A percentile compares a stretch with the other conserved stretches of the same genome.
Conservation (phyloP, 2,113 vertebrate species). For the Hemicordylus capensis region DNA sequence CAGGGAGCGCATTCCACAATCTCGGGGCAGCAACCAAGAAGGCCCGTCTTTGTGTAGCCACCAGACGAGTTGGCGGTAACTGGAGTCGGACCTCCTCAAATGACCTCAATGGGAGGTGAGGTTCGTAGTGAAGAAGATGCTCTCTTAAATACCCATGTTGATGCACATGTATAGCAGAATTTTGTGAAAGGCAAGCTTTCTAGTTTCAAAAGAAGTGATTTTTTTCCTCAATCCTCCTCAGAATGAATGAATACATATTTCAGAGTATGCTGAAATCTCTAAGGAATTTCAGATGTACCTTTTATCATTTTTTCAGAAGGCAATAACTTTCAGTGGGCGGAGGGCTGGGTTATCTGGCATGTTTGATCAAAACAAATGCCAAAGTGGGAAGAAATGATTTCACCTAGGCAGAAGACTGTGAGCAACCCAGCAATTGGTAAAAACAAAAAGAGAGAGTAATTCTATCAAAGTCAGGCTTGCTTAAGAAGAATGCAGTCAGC, state of each 20-base stretch:
- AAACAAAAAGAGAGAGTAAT: conserved; percentile 1
- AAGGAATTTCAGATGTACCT: conserved; percentile 29
- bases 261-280: too few relatives aligned
- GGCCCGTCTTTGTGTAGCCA: too few relatives aligned
- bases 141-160: too few relatives aligned
- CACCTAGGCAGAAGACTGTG: not conserved
- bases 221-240: conserved; percentile 41
- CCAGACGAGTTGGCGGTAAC: too few relatives aligned
- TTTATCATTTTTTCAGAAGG: conserved; percentile 25
- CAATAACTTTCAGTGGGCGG: conserved; percentile 35
- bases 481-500: not conserved
- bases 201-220: not conserved
- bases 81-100: too few relatives aligned
- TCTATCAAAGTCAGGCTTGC: not conserved
- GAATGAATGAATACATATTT: conserved; percentile 1
- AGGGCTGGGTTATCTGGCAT: conserved; percentile 1
- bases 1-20: too few relatives aligned
- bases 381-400: not conserved
- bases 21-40: too few relatives aligned
- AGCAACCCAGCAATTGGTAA: not conserved
- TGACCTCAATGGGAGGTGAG: too few relatives aligned
- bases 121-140: too few relatives aligned
- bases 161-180: accelerated
- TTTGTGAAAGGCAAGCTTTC: conserved; percentile 9
- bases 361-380: conserved; percentile 2